phyloP scores from a whole-genome alignment of 2,888 invertebrate species.

The Andrena praecox region DNA sequence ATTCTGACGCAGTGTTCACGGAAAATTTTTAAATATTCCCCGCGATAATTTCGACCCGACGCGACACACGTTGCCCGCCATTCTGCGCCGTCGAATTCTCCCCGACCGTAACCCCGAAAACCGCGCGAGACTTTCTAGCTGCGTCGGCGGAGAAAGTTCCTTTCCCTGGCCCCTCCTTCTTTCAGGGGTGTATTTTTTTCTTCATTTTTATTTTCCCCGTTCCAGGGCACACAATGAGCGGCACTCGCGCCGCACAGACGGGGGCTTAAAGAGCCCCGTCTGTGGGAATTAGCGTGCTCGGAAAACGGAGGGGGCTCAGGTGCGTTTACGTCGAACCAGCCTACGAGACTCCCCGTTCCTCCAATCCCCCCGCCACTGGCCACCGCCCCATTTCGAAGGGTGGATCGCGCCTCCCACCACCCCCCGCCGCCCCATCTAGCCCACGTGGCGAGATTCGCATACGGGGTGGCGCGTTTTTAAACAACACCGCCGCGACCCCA shows the following conservation, averaged over 20 bases:
- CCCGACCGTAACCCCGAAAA: slow-evolving; percentile 19
- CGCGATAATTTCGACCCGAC: slow-evolving; percentile 25
- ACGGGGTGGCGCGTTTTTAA: slow-evolving; percentile 63
- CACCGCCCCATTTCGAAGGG: slow-evolving; percentile 9
- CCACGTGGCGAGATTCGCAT: slow-evolving; percentile 45
- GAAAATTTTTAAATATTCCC: slow-evolving; percentile 50
- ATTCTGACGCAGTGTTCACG: slow-evolving; percentile 18
- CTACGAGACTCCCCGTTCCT: slow-evolving; percentile 45
- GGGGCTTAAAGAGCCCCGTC: slow-evolving; percentile 75
- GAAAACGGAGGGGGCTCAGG: slow-evolving; percentile 76
- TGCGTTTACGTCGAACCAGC: slow-evolving; percentile 71
- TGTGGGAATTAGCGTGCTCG: slow-evolving; percentile 78
- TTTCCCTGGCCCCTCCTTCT: background rate
- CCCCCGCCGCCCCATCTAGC: slow-evolving; percentile 14
- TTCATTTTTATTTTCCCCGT: slow-evolving; percentile 18
- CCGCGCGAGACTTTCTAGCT: background rate
- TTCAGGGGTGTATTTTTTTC: background rate
- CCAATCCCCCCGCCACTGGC: slow-evolving; percentile 30
- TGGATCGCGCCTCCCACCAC: slow-evolving; percentile 27
- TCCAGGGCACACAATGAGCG: slow-evolving; percentile 56
- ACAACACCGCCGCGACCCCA: slow-evolving; percentile 49
- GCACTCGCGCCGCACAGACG: slow-evolving; percentile 56
- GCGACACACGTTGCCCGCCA: slow-evolving; percentile 10
- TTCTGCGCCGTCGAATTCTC: slow-evolving; percentile 45
- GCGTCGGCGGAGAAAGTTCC: slow-evolving; percentile 15